phyloP scores from a whole-genome alignment of 2,113 vertebrate genomes.

The Stegastes partitus region DNA sequence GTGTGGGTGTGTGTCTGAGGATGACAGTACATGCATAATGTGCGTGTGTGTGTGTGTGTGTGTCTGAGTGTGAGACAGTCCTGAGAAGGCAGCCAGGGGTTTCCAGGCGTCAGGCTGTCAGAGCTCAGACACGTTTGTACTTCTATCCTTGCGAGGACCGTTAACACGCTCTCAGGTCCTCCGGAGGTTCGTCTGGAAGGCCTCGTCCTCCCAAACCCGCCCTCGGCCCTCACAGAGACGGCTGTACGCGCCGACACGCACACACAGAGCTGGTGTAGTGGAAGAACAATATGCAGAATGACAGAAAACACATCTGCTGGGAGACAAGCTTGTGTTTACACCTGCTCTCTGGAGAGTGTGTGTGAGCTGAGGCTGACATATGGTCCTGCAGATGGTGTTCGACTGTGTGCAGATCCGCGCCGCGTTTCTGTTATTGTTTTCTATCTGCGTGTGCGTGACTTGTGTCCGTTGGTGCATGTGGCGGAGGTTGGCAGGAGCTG shows the following conservation, averaged over 20 bases:
- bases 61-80: neutral
- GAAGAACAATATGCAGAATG: slow-evolving; percentile 66
- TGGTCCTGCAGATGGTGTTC: slow-evolving; percentile 63
- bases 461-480: slow-evolving; percentile 8
- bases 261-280: slow-evolving; percentile 7
- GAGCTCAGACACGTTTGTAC: neutral
- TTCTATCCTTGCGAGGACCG: no score
- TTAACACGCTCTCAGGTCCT: neutral
- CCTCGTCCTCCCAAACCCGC: neutral
- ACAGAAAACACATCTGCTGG: slow-evolving; percentile 70
- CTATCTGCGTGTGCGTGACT: slow-evolving; percentile 7
- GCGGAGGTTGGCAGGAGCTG: slow-evolving; percentile 16
- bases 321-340: slow-evolving; percentile 67
- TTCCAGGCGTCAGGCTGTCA: slow-evolving; percentile 44
- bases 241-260: slow-evolving; percentile 10
- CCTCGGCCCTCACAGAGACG: neutral
- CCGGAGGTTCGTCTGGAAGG: no score
- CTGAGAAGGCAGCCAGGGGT: slow-evolving; percentile 21
- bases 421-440: slow-evolving; percentile 16
- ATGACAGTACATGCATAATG: no score
- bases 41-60: neutral
- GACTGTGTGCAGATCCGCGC: slow-evolving; percentile 23
- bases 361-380: slow-evolving; percentile 50
- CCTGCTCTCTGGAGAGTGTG: slow-evolving; percentile 51
- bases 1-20: neutral